These are phyloP conservation scores for Pygoscelis adeliae DNA, from an alignment of 2,113 vertebrate genomes.

Conservation along the genomic window DNA sequence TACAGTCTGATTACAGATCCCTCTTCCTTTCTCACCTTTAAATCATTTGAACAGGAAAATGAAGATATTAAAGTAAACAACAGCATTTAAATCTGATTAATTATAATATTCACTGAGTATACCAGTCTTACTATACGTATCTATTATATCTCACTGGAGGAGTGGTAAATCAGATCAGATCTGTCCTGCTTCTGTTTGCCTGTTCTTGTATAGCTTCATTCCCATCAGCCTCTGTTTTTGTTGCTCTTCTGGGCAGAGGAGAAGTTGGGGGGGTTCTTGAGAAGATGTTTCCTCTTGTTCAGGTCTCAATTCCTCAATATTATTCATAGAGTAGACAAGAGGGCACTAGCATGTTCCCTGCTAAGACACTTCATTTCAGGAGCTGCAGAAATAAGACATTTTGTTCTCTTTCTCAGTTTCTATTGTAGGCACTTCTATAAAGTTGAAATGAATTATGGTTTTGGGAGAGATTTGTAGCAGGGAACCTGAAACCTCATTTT, in stretches of 20 bases:
- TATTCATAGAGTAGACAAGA: neutral
- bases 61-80: neutral
- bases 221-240: neutral
- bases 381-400: neutral
- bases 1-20: neutral
- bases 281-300: slow-evolving; percentile 38
- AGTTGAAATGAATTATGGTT: neutral
- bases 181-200: neutral
- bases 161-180: neutral
- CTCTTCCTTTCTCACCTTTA: neutral
- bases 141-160: neutral
- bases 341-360: neutral
- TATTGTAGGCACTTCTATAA: neutral
- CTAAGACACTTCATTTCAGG: neutral
- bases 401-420: slow-evolving; percentile 32
- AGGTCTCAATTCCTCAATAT: slow-evolving; percentile 52
- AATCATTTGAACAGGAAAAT: neutral
- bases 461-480: neutral
- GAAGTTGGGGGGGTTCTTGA: neutral
- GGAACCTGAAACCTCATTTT: neutral
- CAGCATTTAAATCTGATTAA: neutral
- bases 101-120: neutral
- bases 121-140: neutral
- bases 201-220: neutral
- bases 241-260: neutral